Percentiles rank a stretch among this genome's conserved stretches.
Conservation (phyloP, 2,113 vertebrate genomes). For the Hippoglossus stenolepis region DNA sequence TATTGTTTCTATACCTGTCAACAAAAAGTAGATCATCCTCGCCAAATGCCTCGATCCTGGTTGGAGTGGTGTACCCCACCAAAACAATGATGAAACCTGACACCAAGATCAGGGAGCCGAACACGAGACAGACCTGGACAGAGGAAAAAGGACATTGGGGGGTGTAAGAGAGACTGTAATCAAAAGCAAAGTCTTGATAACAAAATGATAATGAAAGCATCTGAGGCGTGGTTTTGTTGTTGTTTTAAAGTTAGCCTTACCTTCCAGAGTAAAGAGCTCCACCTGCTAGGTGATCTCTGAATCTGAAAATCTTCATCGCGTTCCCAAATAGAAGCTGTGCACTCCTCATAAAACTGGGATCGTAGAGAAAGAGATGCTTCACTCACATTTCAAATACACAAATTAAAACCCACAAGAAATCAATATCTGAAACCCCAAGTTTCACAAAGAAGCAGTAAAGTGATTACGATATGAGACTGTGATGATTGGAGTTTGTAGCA, state of each 20-base stretch:
- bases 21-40: slow-evolving; percentile 95
- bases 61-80: slow-evolving; percentile 91
- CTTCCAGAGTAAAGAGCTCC: slow-evolving; percentile 99
- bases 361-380: background rate
- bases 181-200: background rate
- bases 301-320: slow-evolving; percentile 98
- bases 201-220: background rate
- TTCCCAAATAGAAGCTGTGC: slow-evolving; percentile 98
- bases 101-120: slow-evolving; percentile 88
- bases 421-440: slow-evolving; percentile 5
- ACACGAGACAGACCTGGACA: slow-evolving; percentile 93
- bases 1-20: slow-evolving; percentile 79
- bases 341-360: slow-evolving; percentile 95
- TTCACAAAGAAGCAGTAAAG: background rate
- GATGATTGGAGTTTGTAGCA: background rate
- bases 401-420: background rate
- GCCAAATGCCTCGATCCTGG: slow-evolving; percentile 93
- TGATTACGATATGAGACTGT: background rate
- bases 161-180: background rate
- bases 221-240: background rate
- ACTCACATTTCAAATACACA: background rate
- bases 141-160: background rate
- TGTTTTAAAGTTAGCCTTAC: slow-evolving; percentile 71
- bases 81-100: slow-evolving; percentile 90
- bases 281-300: slow-evolving; percentile 96